phyloP scores from a whole-genome alignment of 1,140 invertebrate genomes.

The Paracyclopina nana region DNA sequence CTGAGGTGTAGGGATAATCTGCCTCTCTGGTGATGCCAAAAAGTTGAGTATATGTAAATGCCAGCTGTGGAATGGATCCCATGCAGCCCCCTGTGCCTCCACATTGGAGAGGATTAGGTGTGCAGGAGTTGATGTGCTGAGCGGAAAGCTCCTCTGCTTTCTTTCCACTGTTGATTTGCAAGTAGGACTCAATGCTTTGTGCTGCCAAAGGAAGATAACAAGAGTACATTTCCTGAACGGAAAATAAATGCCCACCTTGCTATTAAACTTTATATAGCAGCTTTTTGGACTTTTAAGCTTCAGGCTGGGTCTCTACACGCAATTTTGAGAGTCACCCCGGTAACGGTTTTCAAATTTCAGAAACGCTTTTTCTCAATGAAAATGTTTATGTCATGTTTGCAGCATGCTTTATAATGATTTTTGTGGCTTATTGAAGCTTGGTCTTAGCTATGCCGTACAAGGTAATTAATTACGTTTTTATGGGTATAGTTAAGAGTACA shows the following conservation, averaged over 20 bases:
- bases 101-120: constrained; percentile 6
- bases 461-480: too few species aligned
- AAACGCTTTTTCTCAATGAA: too few species aligned
- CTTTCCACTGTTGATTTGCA: not conserved
- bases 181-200: constrained; percentile 3
- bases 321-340: too few species aligned
- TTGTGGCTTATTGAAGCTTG: too few species aligned
- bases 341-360: too few species aligned
- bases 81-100: constrained; percentile 14
- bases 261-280: too few species aligned
- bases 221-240: not conserved
- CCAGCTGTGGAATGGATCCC: constrained; percentile 11
- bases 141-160: not conserved
- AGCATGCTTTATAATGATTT: too few species aligned
- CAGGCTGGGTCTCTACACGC: too few species aligned
- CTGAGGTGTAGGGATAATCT: not conserved
- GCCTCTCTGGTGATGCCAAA: not conserved
- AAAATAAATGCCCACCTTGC: not conserved
- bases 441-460: too few species aligned
- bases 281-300: too few species aligned
- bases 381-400: too few species aligned
- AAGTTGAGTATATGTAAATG: constrained; percentile 6
- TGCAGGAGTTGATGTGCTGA: constrained; percentile 13
- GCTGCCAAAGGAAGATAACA: not conserved
- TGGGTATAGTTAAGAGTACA: too few species aligned